Conservation (phyloP, 2,888 invertebrate species). For the Hoplodrina blanda region DNA sequence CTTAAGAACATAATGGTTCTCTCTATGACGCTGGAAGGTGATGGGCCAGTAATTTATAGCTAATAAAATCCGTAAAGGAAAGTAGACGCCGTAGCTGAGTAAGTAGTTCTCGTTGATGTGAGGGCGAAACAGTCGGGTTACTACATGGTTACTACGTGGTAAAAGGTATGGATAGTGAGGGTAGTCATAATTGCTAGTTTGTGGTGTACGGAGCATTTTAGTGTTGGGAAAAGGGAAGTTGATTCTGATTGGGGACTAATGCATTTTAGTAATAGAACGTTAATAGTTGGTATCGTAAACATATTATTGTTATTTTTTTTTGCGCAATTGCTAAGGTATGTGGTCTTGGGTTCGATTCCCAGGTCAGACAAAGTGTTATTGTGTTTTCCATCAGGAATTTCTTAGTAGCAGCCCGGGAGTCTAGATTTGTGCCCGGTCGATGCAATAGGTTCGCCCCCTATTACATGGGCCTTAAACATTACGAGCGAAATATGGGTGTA, state of each 20-base stretch:
- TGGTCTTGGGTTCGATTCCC: too few species aligned
- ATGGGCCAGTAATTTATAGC: conserved; percentile 54
- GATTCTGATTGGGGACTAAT: conserved; percentile 10
- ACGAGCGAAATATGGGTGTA: too few species aligned
- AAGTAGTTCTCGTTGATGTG: conserved; percentile 55
- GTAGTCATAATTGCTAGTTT: conserved; percentile 32
- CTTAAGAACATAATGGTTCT: conserved; percentile 26
- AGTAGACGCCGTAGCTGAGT: conserved; percentile 47
- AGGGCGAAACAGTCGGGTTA: conserved; percentile 41
- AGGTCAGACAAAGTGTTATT: too few species aligned
- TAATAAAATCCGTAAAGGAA: conserved; percentile 50
- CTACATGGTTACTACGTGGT: conserved; percentile 46
- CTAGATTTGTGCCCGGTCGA: too few species aligned
- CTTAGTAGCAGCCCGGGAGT: too few species aligned
- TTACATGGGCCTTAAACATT: too few species aligned
- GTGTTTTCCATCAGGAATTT: too few species aligned
- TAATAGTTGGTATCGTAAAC: not conserved
- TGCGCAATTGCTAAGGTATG: too few species aligned
- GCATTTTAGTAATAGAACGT: not conserved
- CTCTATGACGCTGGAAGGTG: conserved; percentile 33
- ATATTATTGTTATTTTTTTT: too few species aligned
- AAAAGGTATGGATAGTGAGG: conserved; percentile 29
- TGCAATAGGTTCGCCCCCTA: too few species aligned
- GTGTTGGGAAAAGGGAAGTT: conserved; percentile 9
- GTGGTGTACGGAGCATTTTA: conserved; percentile 12